A percentile compares a stretch with the other conserved stretches of the same genome.
Conservation (phyloP, 2,888 invertebrate genomes). For the Platypus cylindrus region DNA sequence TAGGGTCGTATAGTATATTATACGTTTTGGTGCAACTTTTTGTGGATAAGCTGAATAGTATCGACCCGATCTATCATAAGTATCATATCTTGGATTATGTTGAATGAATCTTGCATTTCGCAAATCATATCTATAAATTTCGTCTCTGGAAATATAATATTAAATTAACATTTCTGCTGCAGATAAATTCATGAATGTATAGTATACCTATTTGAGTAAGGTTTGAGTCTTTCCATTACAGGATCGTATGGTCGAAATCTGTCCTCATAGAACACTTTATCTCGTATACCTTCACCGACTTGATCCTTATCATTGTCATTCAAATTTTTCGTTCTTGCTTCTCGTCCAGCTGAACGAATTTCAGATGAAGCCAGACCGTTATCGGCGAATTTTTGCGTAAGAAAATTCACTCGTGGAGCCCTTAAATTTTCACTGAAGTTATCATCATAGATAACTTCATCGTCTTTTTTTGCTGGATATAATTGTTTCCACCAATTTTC, state of each 20-base stretch:
- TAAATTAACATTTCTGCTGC: conserved; percentile 1
- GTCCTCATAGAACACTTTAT: conserved; percentile 5
- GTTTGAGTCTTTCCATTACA: conserved; percentile 4
- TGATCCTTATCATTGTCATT: conserved; percentile 6
- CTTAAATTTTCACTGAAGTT: conserved; percentile 44
- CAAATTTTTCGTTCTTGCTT: conserved; percentile 16
- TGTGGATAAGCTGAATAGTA: conserved; percentile 5
- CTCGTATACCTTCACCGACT: conserved; percentile 4
- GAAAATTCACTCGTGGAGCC: conserved; percentile 53
- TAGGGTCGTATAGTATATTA: conserved; percentile 57
- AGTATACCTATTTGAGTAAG: conserved; percentile 8
- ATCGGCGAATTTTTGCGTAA: conserved; percentile 41
- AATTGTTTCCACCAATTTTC: conserved; percentile 51
- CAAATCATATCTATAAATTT: conserved; percentile 13
- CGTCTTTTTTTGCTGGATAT: conserved; percentile 33
- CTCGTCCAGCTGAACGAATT: conserved; percentile 20
- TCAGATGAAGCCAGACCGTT: conserved; percentile 20
- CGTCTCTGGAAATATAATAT: conserved; percentile 14
- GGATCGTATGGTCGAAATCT: conserved; percentile 6
- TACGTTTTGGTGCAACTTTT: conserved; percentile 40
- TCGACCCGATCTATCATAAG: conserved; percentile 27
- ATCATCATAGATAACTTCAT: conserved; percentile 25
- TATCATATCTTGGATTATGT: conserved; percentile 10
- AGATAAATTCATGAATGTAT: background rate
- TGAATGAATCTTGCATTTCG: conserved; percentile 8